phyloP scores from a whole-genome alignment of 2,888 invertebrate species.

The Drosophila paucipuncta region DNA sequence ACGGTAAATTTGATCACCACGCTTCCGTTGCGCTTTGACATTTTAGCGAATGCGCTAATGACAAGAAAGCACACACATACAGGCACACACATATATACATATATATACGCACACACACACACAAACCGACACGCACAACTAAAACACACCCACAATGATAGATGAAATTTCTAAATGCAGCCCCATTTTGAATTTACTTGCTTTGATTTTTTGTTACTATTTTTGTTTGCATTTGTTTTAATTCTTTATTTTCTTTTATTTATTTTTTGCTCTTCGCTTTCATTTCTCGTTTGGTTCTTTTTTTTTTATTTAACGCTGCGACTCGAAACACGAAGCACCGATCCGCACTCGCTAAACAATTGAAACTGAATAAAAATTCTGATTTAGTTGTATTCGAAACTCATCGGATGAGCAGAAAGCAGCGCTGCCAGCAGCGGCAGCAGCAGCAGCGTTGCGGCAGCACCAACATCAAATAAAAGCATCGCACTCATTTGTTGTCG shows the following conservation, averaged over 20 bases:
- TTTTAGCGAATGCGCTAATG: conserved; percentile 65
- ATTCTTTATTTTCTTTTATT: conserved; percentile 29
- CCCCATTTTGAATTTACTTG: conserved; percentile 43
- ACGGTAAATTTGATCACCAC: conserved; percentile 59
- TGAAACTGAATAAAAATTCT: conserved; percentile 85
- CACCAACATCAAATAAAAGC: conserved; percentile 43
- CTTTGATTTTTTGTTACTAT: conserved; percentile 26
- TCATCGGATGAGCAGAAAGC: conserved; percentile 76
- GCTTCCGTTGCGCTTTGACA: conserved; percentile 73
- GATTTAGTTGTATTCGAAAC: conserved; percentile 82
- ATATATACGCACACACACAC: neutral
- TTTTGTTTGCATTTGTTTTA: conserved; percentile 34
- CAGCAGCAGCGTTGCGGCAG: conserved; percentile 19
- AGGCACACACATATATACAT: conserved; percentile 2
- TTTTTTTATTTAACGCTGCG: conserved; percentile 49
- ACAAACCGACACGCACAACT: conserved; percentile 22
- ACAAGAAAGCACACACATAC: conserved; percentile 51
- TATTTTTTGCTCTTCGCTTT: conserved; percentile 37
- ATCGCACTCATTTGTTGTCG: conserved; percentile 50
- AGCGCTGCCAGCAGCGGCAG: conserved; percentile 52
- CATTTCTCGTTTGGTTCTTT: conserved; percentile 17
- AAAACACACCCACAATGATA: conserved; percentile 8
- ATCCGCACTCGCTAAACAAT: conserved; percentile 84
- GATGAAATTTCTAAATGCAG: conserved; percentile 31
- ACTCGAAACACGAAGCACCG: conserved; percentile 66